Base-by-base conservation (phyloP, 1,140 invertebrate species). In the Bombus picipes region DNA sequence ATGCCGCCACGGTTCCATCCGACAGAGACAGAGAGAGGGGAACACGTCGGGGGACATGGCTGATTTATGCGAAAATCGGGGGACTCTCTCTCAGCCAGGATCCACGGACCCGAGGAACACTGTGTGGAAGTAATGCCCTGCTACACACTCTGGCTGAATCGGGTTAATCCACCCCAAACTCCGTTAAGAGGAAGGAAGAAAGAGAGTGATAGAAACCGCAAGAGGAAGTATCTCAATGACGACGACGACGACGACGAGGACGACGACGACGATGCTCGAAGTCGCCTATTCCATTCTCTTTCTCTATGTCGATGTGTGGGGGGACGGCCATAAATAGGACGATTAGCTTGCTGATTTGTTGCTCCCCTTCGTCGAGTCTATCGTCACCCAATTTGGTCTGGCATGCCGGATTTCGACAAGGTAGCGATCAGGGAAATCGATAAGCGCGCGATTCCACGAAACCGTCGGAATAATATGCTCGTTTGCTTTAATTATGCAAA, bases 21-120 rank as follows among this genome's bases (percentile, higher is more conserved):
- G 37, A 75, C 47, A 41, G 87, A 72, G 80, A 74, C 65, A 66
- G 91, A 80, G 82, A 71, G 47, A 71, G 74, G 85, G 78, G 34
- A 47, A 75, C 34, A 88, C 73, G 47, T 78, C 47, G 83, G 62
- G 80, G 87, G 75, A 88, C 89, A 74, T 80, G 88, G 80, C 84
- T 92, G 91, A 92, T 92, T 91, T 91, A 91, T 91, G 90, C 90
- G 90, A 91, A 92, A 92, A 91, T 92, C 89, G 83, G 87, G 88
- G 82, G 87, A 87, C 87, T 73, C 77, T 78, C 85, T 62, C 59
- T 62, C 12, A 43, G 84, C 70, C 84, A 70, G 85, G 62, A 87
- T 87, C 72, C 89, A 83, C 68, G 87, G 68, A 85, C 62, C 75
- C 74, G 78, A 65, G 89, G 37, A 87, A 86, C 87, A 79, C 87